A percentile compares a stretch with the other conserved stretches of the same genome.
Evolutionary conservation across 2,888 invertebrate genomes (phyloP).

Genomic region (Shargacucullia verbasci): DNA sequence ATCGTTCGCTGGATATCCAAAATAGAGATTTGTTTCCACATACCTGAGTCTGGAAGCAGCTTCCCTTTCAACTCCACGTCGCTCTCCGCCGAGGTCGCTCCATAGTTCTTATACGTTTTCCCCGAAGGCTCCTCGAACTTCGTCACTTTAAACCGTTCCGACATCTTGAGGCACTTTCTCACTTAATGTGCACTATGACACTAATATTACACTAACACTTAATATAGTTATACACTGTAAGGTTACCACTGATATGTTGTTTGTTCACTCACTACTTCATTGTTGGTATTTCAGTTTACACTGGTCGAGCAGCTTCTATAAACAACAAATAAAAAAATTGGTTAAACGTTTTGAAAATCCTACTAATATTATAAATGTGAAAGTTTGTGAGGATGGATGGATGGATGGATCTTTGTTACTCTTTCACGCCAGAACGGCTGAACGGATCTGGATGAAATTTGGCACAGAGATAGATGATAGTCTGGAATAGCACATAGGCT

Average conservation of each 20-base stretch:
- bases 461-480: too few relatives aligned
- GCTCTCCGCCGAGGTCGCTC: conserved; percentile 87
- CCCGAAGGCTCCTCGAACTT: conserved; percentile 88
- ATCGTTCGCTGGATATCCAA: too few relatives aligned
- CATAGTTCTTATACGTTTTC: conserved; percentile 88
- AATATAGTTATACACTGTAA: conserved; percentile 52
- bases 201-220: conserved; percentile 43
- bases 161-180: conserved; percentile 79
- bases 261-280: conserved; percentile 36
- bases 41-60: conserved; percentile 82
- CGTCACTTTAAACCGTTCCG: conserved; percentile 90
- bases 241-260: conserved; percentile 42
- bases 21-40: too few relatives aligned
- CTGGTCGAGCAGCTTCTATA: conserved; percentile 22
- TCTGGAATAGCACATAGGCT: too few relatives aligned
- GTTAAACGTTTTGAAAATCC: too few relatives aligned
- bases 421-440: too few relatives aligned
- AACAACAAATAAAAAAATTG: too few relatives aligned
- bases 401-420: too few relatives aligned
- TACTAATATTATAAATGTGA: too few relatives aligned
- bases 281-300: conserved; percentile 21
- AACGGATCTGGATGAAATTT: too few relatives aligned
- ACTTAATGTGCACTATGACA: conserved; percentile 46
- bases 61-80: conserved; percentile 84
- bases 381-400: too few relatives aligned